Percentiles rank a stretch among this genome's conserved stretches.
Evolutionary conservation across 2,113 vertebrate genomes (phyloP).

Genomic region (Anser brachyrhynchus): DNA sequence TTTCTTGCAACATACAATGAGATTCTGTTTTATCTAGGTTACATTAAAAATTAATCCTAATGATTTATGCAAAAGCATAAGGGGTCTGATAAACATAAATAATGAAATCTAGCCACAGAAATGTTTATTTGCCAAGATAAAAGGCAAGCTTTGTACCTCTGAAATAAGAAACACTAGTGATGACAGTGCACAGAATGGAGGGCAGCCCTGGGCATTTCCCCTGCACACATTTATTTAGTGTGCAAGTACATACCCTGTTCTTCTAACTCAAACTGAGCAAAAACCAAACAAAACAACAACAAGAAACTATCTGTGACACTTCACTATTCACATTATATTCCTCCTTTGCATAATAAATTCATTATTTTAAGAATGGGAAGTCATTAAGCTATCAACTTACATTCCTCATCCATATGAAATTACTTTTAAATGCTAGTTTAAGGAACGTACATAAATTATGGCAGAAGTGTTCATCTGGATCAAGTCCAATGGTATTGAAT

Average conservation of each 20-base stretch:
- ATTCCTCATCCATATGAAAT: neutral
- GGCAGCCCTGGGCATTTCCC: neutral
- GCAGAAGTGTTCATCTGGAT: neutral
- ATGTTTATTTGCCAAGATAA: neutral
- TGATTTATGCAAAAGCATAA: constrained; percentile 47
- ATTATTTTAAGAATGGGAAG: neutral
- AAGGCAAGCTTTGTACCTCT: neutral
- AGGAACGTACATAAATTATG: neutral
- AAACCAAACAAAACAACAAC: neutral
- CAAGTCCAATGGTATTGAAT: neutral
- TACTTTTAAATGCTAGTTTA: neutral
- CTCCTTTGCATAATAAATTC: neutral
- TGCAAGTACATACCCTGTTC: neutral
- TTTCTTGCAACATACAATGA: neutral
- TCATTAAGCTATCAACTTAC: neutral
- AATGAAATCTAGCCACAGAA: neutral
- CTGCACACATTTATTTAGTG: neutral
- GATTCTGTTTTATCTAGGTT: constrained; percentile 25
- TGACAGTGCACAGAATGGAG: neutral
- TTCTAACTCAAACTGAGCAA: neutral
- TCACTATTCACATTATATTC: neutral
- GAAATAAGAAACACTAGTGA: neutral
- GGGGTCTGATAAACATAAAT: neutral
- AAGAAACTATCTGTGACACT: neutral
- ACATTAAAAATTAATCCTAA: constrained; percentile 39